Base-by-base conservation (phyloP, 2,888 invertebrate genomes). In the Callyntrura sp. region DNA sequence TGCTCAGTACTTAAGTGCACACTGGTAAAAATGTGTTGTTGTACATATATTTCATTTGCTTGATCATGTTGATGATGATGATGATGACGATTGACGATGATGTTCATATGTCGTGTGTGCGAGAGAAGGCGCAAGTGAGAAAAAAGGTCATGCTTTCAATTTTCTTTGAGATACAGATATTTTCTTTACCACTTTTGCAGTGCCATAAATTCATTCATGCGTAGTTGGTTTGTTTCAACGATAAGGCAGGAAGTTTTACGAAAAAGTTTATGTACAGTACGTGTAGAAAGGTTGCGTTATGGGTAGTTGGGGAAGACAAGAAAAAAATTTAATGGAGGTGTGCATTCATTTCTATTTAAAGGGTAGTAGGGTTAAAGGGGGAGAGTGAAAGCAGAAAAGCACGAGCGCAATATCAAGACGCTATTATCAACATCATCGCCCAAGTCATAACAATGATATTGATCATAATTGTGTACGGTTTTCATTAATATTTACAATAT, bases 321-420 rank as follows among this genome's bases (percentile, higher is more conserved):
- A 43, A 17, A 68, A 6, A 43, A 35, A 35, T 35, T 4, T 35
- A 35, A 35, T 35, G 3, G 35, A 35, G 35, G 6, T 2, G 35
- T 35, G 35, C n/a, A 51, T 1, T 51, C 51, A 51, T 51, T 12
- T 8, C 12, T 12, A n/a, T n/a, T 12, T 51, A 51, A n/a, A 51
- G 9, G 35, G 35, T 35, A 35, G 35, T 35, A 6, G 35, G 35
- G 35, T 35, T 35, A 35, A 60, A 73, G 45, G 73, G 45, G 51
- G 51, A 51, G 76, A 76, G 76, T 76, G 76, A 76, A 76, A 68
- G 68, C 68, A 68, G 68, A 43, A 68, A 68, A 23, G 45, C 25
- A 25, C 25, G 48, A 51, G 14, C 8, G 35, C 51, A 51, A 76
- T 25, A 76, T 76, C 28, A 51, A 0, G 51, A 76, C 51, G 25